Conservation (phyloP, 2,888 invertebrate genomes). For the Hirtodrosophila duncani region DNA sequence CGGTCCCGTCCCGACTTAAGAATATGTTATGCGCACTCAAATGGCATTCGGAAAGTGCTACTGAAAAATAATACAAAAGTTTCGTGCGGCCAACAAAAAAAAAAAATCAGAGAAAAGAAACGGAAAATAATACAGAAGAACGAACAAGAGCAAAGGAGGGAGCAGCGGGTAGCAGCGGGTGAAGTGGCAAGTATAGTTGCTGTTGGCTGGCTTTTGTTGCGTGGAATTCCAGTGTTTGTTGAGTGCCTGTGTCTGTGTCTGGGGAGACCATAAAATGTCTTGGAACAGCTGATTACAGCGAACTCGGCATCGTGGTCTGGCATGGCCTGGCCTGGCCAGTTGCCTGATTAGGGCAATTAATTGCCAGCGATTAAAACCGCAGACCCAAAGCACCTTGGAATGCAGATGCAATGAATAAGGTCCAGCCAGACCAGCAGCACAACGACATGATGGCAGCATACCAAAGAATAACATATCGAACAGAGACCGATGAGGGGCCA, state of each 20-base stretch:
- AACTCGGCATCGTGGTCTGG: constrained; percentile 38
- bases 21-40: constrained; percentile 72
- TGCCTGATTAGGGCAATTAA: constrained; percentile 70
- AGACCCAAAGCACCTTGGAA: background rate
- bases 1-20: too few species aligned
- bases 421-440: too few species aligned
- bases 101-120: background rate
- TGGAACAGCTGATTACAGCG: constrained; percentile 64
- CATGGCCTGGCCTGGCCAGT: constrained; percentile 38
- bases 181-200: constrained; percentile 26
- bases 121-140: background rate
- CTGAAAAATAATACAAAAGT: constrained; percentile 72
- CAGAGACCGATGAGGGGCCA: too few species aligned
- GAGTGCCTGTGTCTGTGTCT: constrained; percentile 9
- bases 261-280: constrained; percentile 45
- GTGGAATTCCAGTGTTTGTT: constrained; percentile 16
- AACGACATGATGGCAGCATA: too few species aligned
- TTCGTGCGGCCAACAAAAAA: constrained; percentile 62
- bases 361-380: constrained; percentile 42
- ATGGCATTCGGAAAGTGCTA: constrained; percentile 75
- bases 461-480: too few species aligned
- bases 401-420: background rate
- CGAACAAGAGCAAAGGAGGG: constrained; percentile 24
- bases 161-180: background rate
- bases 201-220: too few species aligned